Evolutionary conservation across 2,888 invertebrate species (phyloP).

Genomic region (Zootermopsis nevadensis): DNA sequence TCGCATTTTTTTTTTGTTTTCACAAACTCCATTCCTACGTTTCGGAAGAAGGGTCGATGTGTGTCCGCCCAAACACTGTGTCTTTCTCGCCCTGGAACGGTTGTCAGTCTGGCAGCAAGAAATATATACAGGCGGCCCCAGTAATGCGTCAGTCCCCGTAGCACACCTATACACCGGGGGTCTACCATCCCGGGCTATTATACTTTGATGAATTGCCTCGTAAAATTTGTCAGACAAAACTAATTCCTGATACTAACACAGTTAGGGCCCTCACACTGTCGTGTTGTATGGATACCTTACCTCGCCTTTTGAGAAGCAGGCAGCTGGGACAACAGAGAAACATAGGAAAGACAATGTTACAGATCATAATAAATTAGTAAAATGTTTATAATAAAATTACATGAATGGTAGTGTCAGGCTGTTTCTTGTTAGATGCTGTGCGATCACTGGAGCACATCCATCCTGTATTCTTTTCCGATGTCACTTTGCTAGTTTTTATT

Average conservation of each 20-base stretch:
- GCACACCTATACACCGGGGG: background rate
- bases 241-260: constrained; percentile 18
- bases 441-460: background rate
- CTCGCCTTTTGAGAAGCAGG: background rate
- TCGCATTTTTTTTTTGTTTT: no score
- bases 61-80: no score
- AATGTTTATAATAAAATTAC: no score
- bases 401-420: no score
- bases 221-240: constrained; percentile 35
- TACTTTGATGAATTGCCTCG: constrained; percentile 26
- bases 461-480: background rate
- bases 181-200: constrained; percentile 8
- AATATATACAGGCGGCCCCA: no score
- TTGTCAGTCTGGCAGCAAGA: background rate
- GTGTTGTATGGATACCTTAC: constrained; percentile 9
- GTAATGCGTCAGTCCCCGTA: no score
- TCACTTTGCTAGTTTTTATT: background rate
- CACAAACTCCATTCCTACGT: no score
- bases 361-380: background rate
- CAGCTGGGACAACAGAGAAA: no score
- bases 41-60: no score
- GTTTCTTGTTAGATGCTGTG: no score
- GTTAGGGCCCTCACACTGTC: background rate
- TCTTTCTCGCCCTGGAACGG: no score
- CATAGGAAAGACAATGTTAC: background rate